These are phyloP conservation scores for Garrulus glandarius DNA, from an alignment of 2,797 vertebrate species.

Conservation along the genomic window DNA sequence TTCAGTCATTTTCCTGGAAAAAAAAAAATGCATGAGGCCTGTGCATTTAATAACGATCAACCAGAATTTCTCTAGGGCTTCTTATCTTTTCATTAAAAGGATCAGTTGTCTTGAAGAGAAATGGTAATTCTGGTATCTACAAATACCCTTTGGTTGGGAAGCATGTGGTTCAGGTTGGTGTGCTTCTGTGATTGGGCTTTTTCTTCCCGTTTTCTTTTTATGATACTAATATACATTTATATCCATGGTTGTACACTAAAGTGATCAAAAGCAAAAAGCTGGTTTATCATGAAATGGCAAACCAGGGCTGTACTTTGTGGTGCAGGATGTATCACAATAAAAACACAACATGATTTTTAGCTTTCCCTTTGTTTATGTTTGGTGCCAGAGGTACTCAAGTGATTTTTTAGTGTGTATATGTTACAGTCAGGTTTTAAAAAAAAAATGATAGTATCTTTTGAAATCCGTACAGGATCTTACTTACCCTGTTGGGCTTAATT, in stretches of 20 bases:
- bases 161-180: not conserved
- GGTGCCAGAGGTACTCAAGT: constrained; percentile 38
- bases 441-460: not conserved
- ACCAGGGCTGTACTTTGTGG: not conserved
- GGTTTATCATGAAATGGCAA: constrained; percentile 21
- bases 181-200: not conserved
- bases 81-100: constrained; percentile 29
- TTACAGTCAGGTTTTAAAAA: not conserved
- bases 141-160: not conserved
- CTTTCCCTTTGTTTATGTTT: constrained; percentile 33
- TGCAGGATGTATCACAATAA: not conserved
- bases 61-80: constrained; percentile 45
- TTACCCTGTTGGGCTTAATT: constrained; percentile 45
- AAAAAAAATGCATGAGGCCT: not conserved
- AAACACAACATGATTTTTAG: constrained; percentile 17
- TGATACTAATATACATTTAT: not conserved
- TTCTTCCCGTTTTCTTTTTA: not conserved
- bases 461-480: not conserved
- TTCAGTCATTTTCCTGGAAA: constrained; percentile 17
- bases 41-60: constrained; percentile 20
- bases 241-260: not conserved
- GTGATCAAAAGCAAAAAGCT: constrained; percentile 23
- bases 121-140: constrained; percentile 26
- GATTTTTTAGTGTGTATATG: constrained; percentile 8
- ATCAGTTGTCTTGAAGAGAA: constrained; percentile 42